Evolutionary conservation across 2,888 invertebrate genomes (phyloP).

Genomic region (Agonopterix subpropinquella): DNA sequence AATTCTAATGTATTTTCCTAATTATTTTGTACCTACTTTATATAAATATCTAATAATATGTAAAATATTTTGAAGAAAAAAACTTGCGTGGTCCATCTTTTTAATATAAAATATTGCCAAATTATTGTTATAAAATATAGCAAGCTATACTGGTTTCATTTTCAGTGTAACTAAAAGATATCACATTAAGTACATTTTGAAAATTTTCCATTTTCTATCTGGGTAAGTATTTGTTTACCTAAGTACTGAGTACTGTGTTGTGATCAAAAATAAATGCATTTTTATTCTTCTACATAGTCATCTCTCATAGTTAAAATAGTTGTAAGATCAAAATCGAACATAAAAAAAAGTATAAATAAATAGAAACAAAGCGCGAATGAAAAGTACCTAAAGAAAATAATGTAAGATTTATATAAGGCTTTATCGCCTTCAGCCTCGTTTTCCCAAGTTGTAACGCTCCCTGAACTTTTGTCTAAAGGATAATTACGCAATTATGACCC

Average conservation of each 20-base stretch:
- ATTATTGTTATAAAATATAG: slow-evolving; percentile 32
- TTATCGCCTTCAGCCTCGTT: background rate
- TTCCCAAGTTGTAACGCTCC: slow-evolving; percentile 2
- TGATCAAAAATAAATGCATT: slow-evolving; percentile 22
- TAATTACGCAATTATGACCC: slow-evolving; percentile 30
- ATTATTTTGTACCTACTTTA: slow-evolving; percentile 45
- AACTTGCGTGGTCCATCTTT: slow-evolving; percentile 36
- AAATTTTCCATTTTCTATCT: background rate
- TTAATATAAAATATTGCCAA: slow-evolving; percentile 51
- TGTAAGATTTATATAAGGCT: no score
- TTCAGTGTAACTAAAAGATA: slow-evolving; percentile 16
- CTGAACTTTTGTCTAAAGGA: slow-evolving; percentile 25
- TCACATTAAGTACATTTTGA: background rate
- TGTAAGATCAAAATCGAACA: slow-evolving; percentile 24
- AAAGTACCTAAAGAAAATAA: slow-evolving; percentile 36
- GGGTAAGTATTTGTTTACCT: slow-evolving; percentile 1
- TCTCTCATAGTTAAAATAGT: slow-evolving; percentile 20
- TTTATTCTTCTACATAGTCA: slow-evolving; percentile 17
- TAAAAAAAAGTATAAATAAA: background rate
- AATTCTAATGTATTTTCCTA: slow-evolving; percentile 41
- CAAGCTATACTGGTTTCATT: slow-evolving; percentile 26
- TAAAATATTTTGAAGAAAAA: slow-evolving; percentile 41
- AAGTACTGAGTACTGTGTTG: slow-evolving; percentile 17
- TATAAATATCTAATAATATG: slow-evolving; percentile 20
- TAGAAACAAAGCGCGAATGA: slow-evolving; percentile 35